Conservation (phyloP, 1,140 invertebrate genomes). For the Cotesia vestalis region DNA sequence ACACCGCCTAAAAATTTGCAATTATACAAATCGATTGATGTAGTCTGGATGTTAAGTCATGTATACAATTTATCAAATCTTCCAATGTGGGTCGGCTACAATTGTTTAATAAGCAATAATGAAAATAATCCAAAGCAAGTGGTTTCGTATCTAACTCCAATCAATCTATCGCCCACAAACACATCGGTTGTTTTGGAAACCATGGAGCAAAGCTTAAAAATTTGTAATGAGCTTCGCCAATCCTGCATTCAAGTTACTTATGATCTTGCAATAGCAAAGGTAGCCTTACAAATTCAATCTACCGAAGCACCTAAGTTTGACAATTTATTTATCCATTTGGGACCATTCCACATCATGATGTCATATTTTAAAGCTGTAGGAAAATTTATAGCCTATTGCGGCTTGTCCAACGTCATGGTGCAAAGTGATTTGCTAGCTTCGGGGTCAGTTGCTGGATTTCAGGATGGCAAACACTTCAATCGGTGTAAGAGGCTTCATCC, state of each 20-base stretch:
- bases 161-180: slow-evolving; percentile 46
- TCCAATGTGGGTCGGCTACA: too few species aligned
- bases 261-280: slow-evolving; percentile 55
- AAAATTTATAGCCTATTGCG: slow-evolving; percentile 46
- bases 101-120: too few species aligned
- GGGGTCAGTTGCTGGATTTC: slow-evolving; percentile 50
- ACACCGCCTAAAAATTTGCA: too few species aligned
- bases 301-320: slow-evolving; percentile 19
- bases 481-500: slow-evolving; percentile 54
- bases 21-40: too few species aligned
- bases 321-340: background rate
- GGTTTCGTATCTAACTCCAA: slow-evolving; percentile 42
- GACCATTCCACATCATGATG: slow-evolving; percentile 52
- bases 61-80: too few species aligned
- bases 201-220: slow-evolving; percentile 32
- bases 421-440: slow-evolving; percentile 46
- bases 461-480: slow-evolving; percentile 55
- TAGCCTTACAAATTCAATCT: slow-evolving; percentile 44
- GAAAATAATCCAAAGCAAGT: background rate
- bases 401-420: background rate
- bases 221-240: slow-evolving; percentile 42
- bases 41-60: too few species aligned
- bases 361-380: slow-evolving; percentile 55
- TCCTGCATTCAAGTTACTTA: slow-evolving; percentile 50
- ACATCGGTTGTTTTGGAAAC: slow-evolving; percentile 46